These are phyloP conservation scores for Dinocampus coccinellae DNA, from an alignment of 2,888 invertebrate species.

Conservation along the genomic window DNA sequence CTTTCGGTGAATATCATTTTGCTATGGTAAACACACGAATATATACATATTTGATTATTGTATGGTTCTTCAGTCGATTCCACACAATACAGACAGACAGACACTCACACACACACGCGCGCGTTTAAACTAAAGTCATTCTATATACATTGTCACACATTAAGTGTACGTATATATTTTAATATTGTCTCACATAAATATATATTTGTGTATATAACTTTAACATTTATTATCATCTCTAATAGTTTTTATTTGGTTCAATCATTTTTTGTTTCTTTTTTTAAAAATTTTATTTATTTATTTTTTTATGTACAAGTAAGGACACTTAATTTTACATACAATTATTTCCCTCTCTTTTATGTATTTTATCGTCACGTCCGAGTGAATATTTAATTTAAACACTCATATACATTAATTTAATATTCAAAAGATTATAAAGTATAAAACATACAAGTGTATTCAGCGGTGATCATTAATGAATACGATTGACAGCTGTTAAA, in stretches of 20 bases:
- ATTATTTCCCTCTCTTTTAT: background rate
- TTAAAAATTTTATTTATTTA: background rate
- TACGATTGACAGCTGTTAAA: background rate
- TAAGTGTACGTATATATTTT: background rate
- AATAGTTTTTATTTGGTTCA: background rate
- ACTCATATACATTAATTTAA: background rate
- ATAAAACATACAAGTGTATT: background rate
- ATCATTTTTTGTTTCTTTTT: background rate
- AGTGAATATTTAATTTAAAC: background rate
- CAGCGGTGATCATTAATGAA: background rate
- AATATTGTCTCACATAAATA: background rate
- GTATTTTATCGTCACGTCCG: background rate
- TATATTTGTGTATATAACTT: background rate
- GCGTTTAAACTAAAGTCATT: background rate
- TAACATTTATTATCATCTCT: too few relatives aligned
- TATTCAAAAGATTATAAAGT: background rate
- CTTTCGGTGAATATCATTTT: slow-evolving; percentile 18
- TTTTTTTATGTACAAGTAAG: background rate
- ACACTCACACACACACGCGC: too few relatives aligned
- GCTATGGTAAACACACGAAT: slow-evolving; percentile 13
- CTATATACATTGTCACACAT: background rate
- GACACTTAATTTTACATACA: background rate
- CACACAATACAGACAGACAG: too few relatives aligned
- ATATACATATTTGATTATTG: background rate
- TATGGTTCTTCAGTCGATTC: too few relatives aligned